Percentiles rank a stretch among this genome's conserved stretches.
phyloP scores from a whole-genome alignment of 2,797 vertebrate species.

The Psittacula echo region DNA sequence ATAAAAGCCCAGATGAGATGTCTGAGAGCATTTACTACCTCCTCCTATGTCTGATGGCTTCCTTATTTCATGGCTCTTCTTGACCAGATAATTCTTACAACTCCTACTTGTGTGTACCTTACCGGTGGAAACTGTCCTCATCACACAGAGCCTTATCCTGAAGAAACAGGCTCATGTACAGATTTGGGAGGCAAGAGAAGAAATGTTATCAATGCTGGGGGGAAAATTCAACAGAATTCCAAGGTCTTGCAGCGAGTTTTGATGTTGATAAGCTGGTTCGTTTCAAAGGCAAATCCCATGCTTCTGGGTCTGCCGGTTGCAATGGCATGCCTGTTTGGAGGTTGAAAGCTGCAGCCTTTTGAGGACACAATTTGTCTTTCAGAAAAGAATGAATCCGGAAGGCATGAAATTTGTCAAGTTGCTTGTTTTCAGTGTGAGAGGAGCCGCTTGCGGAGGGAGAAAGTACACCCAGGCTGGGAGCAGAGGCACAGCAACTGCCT shows the following conservation, averaged over 20 bases:
- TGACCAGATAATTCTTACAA: neutral
- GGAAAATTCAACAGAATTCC: neutral
- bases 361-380: neutral
- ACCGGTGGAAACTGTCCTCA: neutral
- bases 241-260: neutral
- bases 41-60: neutral
- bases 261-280: neutral
- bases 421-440: neutral
- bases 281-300: neutral
- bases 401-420: neutral
- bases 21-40: neutral
- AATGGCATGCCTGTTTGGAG: neutral
- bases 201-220: rapidly evolving
- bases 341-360: neutral
- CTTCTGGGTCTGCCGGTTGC: neutral
- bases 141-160: neutral
- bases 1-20: neutral
- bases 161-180: neutral
- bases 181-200: neutral
- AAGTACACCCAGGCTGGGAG: neutral
- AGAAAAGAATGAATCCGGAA: neutral
- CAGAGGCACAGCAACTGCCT: neutral
- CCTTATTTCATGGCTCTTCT: neutral
- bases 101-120: neutral
- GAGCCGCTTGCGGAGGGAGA: neutral